Percentiles rank a stretch among this genome's conserved stretches.
These are phyloP conservation scores for Pseudoatta argentina DNA, from an alignment of 1,140 invertebrate species.

Conservation along the genomic window DNA sequence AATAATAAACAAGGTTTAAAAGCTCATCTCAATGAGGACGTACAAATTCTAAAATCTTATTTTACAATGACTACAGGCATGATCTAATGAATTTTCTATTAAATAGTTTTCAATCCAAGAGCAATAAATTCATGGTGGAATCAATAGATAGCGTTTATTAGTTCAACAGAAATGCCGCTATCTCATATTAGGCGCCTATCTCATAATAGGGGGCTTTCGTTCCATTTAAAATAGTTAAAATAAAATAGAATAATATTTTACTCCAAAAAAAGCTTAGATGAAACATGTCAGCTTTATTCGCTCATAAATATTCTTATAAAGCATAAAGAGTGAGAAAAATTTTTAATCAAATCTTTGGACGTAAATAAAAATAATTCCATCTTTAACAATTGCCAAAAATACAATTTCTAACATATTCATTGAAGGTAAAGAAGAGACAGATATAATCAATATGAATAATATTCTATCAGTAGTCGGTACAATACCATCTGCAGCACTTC, in stretches of 20 bases:
- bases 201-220: too few species aligned
- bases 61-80: too few species aligned
- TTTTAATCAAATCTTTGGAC: not conserved
- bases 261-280: not conserved
- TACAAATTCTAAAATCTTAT: too few species aligned
- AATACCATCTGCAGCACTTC: not conserved
- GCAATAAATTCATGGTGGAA: too few species aligned
- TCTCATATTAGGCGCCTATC: too few species aligned
- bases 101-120: too few species aligned
- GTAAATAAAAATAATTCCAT: not conserved
- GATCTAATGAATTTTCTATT: too few species aligned
- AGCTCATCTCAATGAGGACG: too few species aligned
- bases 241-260: not conserved
- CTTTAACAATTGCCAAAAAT: not conserved
- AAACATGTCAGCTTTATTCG: not conserved
- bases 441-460: not conserved
- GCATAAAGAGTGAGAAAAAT: not conserved
- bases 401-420: not conserved
- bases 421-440: not conserved
- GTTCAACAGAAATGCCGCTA: too few species aligned
- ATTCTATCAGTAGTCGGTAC: not conserved
- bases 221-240: not conserved
- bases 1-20: too few species aligned
- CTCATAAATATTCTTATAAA: not conserved
- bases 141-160: too few species aligned